Base-by-base conservation (phyloP, 2,888 invertebrate species). In the Iselma pallidipennis region DNA sequence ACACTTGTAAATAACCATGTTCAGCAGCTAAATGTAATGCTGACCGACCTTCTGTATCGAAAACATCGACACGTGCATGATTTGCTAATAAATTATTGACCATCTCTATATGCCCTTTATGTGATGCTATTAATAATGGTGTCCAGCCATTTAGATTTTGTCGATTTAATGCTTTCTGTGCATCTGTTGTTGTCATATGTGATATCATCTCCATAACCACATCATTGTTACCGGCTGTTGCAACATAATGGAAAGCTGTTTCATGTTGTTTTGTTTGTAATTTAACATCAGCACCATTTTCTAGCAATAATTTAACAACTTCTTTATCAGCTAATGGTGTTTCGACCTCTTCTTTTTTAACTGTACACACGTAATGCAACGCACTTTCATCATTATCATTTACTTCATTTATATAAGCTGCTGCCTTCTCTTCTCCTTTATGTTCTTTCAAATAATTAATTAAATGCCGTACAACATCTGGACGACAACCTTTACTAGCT, bases 11-110 rank as follows among this genome's bases (percentile, higher is more conserved):
- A 78, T 91, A 97, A 2, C 98, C 98, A 74, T 92, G 91, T 82
- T 98, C 96, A 0, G 97, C 96, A 12, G 97, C 96, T 72, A 98
- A 83, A 82, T 98, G 98, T 53, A 98, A 85, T 0, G 98, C 98
- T 2, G 98, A 98, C 74, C 98, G 85, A 29, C 95, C 95, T 82
- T 98, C 98, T 68, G 90, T 91, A 80, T 99, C 99, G 81, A 99
- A 99, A 0, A 99, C 98, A 80, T 99, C 99, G 16, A 99, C 98
- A 78, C 99, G 88, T 7, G 98, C 98, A 80, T 98, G 96, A 82
- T 98, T 96, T 37, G 91, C 87, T 61, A 98, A 85, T 59, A 98
- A 85, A 64, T 93, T 94, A 76, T 87, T 93, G 45, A 98, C 96
- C 71, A 98, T 89, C 77, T 95, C 94, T 85, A 94, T 91, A 80